Evolutionary conservation across 2,797 vertebrate species (phyloP), one percentile per base, ranked within the genome.

Genomic region (Petrocephalus schoutedeni): DNA sequence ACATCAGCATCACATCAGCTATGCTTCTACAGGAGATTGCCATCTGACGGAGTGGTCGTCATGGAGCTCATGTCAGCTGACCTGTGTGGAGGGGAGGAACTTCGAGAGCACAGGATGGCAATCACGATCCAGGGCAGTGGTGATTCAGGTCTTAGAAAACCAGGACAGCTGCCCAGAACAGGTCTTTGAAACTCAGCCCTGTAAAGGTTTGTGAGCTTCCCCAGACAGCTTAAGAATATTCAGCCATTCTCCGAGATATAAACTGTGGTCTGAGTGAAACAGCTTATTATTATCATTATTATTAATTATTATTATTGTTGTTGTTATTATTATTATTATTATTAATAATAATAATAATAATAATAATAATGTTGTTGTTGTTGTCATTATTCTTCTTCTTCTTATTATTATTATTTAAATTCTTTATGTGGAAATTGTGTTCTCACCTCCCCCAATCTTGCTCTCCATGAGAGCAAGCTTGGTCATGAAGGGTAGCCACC

Each of bases 1-100:
- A 45, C 54, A 83, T n/a, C 67, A 83, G 80, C 23, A 54, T 54
- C 64, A 36, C 23, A 67, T 32, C 64, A 1, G 21, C n/a, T 51
- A 23, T 54, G 45, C 56, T 49, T 16, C 54, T 90, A 14, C 89
- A 99, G 98, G 98, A 87, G 98, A 99, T 92, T 99, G 98, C 91
- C 98, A 99, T 91, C 94, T 98, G 91, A 97, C 96, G 0, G 96
- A 97, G 86, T 99, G 98, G 98, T 99, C 98, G 0, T 92, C 94
- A 28, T 99, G 98, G 98, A 99, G 98, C 91, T 93, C 96, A 0
- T 99, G 98, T 41, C 98, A 99, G 95, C 93, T 99, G 91, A 98
- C 96, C 51, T 99, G 98, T 91, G 94, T 98, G 45, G 96, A 98
- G 67, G 98, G 98, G 82, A 96, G 98, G 90, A 98, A 97, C 91